Percentiles rank a stretch among this genome's conserved stretches.
Conservation (phyloP, 2,888 invertebrate genomes). For the Barypeithes pellucidus region DNA sequence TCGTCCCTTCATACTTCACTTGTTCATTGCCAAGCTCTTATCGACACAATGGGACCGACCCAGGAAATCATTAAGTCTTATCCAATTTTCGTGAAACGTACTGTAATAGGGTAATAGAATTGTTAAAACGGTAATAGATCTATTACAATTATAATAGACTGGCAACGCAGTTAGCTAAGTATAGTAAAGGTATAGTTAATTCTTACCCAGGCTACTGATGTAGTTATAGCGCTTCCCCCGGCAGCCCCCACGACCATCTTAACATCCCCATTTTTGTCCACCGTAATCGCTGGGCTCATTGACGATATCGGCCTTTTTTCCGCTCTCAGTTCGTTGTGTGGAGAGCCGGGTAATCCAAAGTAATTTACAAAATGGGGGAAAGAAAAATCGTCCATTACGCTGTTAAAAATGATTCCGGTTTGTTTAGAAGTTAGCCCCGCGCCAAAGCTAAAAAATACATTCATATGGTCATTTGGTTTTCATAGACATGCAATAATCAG, state of each 20-base stretch:
- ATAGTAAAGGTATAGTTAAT: no score
- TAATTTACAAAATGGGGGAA: conserved; percentile 81
- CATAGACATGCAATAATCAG: no score
- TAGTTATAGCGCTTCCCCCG: conserved; percentile 88
- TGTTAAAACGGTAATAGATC: no score
- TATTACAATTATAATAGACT: no score
- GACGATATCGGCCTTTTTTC: conserved; percentile 90
- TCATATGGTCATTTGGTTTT: not conserved
- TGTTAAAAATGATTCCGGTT: conserved; percentile 94
- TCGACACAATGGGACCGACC: no score
- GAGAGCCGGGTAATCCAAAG: conserved; percentile 84
- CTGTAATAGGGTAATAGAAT: no score
- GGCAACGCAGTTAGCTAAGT: no score
- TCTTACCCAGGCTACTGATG: conserved; percentile 78
- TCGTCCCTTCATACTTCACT: no score
- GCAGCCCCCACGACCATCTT: conserved; percentile 86
- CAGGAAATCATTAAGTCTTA: no score
- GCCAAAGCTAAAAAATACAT: conserved; percentile 80
- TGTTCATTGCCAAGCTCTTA: no score
- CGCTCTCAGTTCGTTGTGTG: conserved; percentile 85
- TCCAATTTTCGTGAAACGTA: no score
- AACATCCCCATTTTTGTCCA: conserved; percentile 78
- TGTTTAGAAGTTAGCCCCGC: conserved; percentile 83
- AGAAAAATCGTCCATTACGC: conserved; percentile 97
- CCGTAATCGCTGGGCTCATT: conserved; percentile 88